Evolutionary conservation across 2,113 vertebrate species (phyloP).

Genomic region (Tachuris rubrigastra): DNA sequence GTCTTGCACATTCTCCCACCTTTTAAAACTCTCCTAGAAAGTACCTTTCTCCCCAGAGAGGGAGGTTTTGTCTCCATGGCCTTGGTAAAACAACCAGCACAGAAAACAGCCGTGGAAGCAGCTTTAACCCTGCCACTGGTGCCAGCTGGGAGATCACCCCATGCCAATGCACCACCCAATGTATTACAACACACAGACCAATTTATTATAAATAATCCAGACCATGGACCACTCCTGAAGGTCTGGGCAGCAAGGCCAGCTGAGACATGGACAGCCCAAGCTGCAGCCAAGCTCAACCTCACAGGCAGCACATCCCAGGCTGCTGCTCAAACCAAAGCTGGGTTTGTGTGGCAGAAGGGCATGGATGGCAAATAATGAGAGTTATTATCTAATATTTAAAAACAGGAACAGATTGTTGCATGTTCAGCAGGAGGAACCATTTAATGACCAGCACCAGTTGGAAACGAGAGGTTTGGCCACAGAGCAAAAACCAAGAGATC

Average conservation of each 20-base stretch:
- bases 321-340: background rate
- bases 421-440: background rate
- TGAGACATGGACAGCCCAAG: background rate
- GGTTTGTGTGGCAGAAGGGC: background rate
- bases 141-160: background rate
- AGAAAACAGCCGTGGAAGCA: background rate
- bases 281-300: background rate
- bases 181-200: background rate
- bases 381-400: background rate
- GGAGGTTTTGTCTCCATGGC: background rate
- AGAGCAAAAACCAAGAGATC: background rate
- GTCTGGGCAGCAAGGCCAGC: background rate
- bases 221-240: background rate
- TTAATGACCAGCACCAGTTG: background rate
- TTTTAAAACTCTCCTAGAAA: background rate
- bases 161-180: background rate
- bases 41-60: fast-evolving
- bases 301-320: background rate
- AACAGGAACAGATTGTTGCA: background rate
- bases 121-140: background rate
- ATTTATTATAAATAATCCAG: background rate
- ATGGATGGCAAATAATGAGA: background rate
- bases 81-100: background rate
- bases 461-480: background rate
- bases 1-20: background rate